Evolutionary conservation across 2,888 invertebrate species (phyloP).

Genomic region (Scaptomyza parva): DNA sequence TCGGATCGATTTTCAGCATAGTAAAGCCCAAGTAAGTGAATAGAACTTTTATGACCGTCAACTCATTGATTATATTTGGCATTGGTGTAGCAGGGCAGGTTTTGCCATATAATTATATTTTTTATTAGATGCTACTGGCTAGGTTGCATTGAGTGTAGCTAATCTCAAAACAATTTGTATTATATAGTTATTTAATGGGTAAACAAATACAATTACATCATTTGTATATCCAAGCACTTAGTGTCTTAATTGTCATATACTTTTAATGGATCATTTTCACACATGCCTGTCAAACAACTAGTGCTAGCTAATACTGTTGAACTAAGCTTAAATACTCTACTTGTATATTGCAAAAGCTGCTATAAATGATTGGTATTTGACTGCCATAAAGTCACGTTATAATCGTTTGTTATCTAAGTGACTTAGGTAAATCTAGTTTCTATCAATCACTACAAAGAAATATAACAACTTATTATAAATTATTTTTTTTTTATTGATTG

Average conservation of each 20-base stretch:
- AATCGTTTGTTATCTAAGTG: conserved; percentile 18
- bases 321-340: conserved; percentile 11
- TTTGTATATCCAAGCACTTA: conserved; percentile 27
- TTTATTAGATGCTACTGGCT: background rate
- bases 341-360: background rate
- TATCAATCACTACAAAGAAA: background rate
- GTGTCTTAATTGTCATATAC: conserved; percentile 20
- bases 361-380: conserved; percentile 11
- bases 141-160: background rate
- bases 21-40: conserved; percentile 42
- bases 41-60: background rate
- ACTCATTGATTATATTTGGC: conserved; percentile 1
- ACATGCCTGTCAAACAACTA: conserved; percentile 19
- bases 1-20: conserved; percentile 19
- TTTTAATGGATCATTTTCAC: conserved; percentile 34
- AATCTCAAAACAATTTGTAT: background rate
- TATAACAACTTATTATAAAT: background rate
- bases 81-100: background rate
- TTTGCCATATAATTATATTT: background rate
- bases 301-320: conserved; percentile 16
- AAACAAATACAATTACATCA: background rate
- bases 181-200: background rate
- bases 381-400: background rate
- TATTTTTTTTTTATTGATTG: background rate
- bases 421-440: conserved; percentile 2